phyloP scores from a whole-genome alignment of 2,888 invertebrate species.

The Orchesellides sinensis region DNA sequence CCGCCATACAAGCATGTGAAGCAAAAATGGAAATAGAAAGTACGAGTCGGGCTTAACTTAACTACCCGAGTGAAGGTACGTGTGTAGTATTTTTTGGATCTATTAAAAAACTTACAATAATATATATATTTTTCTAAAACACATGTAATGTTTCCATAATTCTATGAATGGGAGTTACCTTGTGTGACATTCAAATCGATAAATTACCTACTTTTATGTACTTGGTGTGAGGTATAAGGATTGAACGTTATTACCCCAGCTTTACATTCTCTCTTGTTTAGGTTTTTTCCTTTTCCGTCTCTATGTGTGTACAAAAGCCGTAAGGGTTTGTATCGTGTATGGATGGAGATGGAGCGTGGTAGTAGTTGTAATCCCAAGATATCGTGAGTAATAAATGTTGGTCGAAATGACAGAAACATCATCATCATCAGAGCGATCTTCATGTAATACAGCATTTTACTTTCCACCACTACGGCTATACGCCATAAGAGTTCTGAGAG shows the following conservation, averaged over 20 bases:
- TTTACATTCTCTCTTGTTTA: not conserved
- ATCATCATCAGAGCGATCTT: constrained; percentile 36
- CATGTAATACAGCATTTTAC: not conserved
- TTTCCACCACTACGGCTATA: no score
- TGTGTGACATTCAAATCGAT: constrained; percentile 57
- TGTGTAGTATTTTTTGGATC: constrained; percentile 13
- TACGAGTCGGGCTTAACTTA: constrained; percentile 5
- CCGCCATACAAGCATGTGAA: not conserved
- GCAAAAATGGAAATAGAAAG: not conserved
- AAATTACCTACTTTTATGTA: constrained; percentile 56
- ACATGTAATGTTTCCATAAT: constrained; percentile 55
- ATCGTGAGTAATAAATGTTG: constrained; percentile 64
- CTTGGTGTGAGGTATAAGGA: no score
- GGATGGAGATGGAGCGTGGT: not conserved
- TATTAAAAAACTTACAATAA: not conserved
- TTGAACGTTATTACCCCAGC: no score
- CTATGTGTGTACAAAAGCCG: not conserved
- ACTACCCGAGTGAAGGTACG: constrained; percentile 20
- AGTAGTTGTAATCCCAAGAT: constrained; percentile 45
- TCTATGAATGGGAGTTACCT: constrained; percentile 45
- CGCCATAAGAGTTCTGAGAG: no score
- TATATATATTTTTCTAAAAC: not conserved
- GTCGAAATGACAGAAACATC: constrained; percentile 49
- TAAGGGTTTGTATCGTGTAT: not conserved
- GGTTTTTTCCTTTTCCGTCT: not conserved